Evolutionary conservation across 2,113 vertebrate genomes (phyloP), one percentile per base, ranked within the genome.

Genomic region (Odocoileus virginianus): DNA sequence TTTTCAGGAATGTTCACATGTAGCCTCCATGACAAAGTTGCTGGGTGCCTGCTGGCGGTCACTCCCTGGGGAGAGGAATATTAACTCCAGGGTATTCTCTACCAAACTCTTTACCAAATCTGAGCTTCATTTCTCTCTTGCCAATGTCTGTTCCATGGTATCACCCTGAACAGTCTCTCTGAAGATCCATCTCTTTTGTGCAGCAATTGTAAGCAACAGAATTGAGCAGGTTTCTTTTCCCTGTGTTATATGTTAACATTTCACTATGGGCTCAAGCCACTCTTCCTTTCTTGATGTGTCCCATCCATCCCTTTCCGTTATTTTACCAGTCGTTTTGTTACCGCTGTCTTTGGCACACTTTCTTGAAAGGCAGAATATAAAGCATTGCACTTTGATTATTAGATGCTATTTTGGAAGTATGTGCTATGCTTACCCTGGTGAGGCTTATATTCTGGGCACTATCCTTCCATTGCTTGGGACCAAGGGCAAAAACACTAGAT

Each of bases 31-130:
- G 11, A 40, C 14, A 43, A 2, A 40, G 16, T 54, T 10, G 16
- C 5, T 2, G 16, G 45, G 11, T 91, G 58, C 47, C 14, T 30
- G 7, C 14, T 15, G 50, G 4, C 0, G 3, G 6, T 27, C 6
- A 3, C 21, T 43, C 57, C 55, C 6, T 13, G 13, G 55, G 1
- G 84, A 76, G 21, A 97, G 81, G 60, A 76, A 58, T 71, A 13
- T 43, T 67, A 43, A 89, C 40, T 76, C 17, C 17, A 2, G 64
- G n/a, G 9, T 36, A 36, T 36, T 58, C 82, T 19, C 40, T 50
- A 19, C 19, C 28, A 81, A 27, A 19, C 74, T 89, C 28, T 43
- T 86, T n/a, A n/a, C 54, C 47, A 89, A 60, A 58, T 11, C 21
- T 4, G 21, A 96, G 76, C 55, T 54, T 47, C 45, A 2, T 6